Conservation (phyloP, 2,888 invertebrate genomes). For the Galerucella pusilla region DNA sequence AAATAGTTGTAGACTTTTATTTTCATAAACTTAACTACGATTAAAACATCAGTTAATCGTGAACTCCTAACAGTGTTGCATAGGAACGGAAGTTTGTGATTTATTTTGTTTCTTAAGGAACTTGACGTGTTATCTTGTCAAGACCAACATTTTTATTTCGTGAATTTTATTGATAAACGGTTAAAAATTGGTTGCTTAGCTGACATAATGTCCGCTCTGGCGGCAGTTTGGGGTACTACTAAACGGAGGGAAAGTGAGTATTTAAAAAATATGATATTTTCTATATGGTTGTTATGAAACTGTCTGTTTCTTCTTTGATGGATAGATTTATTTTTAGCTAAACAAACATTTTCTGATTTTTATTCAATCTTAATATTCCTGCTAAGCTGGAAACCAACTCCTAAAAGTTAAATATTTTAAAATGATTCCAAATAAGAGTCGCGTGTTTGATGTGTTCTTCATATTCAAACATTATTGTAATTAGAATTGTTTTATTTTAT, state of each 20-base stretch:
- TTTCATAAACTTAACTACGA: slow-evolving; percentile 52
- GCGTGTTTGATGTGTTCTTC: no score
- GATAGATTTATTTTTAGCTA: no score
- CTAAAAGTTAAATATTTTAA: no score
- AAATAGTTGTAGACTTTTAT: slow-evolving; percentile 51
- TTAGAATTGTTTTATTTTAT: no score
- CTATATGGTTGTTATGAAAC: no score
- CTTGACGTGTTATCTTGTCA: neutral
- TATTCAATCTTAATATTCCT: no score
- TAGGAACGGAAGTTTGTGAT: neutral
- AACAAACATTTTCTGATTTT: no score
- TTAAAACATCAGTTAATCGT: slow-evolving; percentile 57
- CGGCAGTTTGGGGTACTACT: slow-evolving; percentile 58
- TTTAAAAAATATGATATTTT: neutral
- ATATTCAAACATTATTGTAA: no score
- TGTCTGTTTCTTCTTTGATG: no score
- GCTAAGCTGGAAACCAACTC: no score
- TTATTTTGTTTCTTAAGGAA: neutral
- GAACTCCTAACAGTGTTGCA: slow-evolving; percentile 52
- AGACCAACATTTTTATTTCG: neutral
- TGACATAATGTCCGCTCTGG: slow-evolving; percentile 61
- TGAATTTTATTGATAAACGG: slow-evolving; percentile 25
- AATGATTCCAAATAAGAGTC: no score
- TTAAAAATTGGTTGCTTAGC: slow-evolving; percentile 63
- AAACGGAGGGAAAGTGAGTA: slow-evolving; percentile 61